phyloP scores from a whole-genome alignment of 2,888 invertebrate species.

The Monoplex corrugatus region DNA sequence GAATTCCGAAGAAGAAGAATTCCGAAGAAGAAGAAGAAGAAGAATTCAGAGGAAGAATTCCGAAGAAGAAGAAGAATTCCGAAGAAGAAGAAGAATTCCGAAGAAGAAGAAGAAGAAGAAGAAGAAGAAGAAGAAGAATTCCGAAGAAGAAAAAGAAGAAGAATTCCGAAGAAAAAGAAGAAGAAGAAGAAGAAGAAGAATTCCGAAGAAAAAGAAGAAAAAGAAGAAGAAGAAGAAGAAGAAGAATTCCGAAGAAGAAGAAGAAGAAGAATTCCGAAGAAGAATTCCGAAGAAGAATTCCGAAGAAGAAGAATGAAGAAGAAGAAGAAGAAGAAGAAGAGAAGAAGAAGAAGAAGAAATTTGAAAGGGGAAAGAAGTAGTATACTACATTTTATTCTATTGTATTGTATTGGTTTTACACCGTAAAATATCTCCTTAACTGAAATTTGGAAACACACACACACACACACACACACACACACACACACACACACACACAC shows the following conservation, averaged over 20 bases:
- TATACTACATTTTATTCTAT: too few species aligned
- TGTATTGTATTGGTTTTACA: too few species aligned
- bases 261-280: background rate
- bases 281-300: background rate
- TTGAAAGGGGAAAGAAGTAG: too few species aligned
- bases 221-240: background rate
- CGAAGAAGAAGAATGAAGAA: background rate
- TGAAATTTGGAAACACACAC: too few species aligned
- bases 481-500: too few species aligned
- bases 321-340: background rate
- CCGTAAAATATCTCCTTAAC: too few species aligned
- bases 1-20: background rate
- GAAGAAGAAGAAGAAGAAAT: too few species aligned
- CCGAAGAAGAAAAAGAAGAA: background rate
- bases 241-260: too few species aligned
- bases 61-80: background rate
- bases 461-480: too few species aligned
- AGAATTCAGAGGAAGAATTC: background rate
- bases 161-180: background rate
- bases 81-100: background rate
- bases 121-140: background rate
- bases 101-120: constrained; percentile 22
- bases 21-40: background rate
- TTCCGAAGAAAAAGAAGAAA: background rate
- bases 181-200: background rate